Conservation (phyloP, 2,888 invertebrate species). For the Sphaeridia pumilis region DNA sequence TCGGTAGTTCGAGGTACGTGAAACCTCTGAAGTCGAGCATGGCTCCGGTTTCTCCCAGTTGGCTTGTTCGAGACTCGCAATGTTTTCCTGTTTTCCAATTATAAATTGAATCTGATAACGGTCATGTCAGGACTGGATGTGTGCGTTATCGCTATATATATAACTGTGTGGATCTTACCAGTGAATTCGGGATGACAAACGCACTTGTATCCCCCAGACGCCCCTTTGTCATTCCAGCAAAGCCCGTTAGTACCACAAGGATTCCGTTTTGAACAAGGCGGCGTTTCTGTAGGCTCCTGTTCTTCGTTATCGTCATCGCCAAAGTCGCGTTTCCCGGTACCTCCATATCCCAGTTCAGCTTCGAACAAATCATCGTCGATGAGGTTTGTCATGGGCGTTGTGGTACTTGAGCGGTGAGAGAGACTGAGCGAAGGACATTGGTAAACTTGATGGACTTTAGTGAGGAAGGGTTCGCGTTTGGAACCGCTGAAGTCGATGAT, state of each 20-base stretch:
- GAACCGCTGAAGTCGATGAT: slow-evolving; percentile 53
- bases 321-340: neutral
- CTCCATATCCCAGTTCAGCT: neutral
- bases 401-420: slow-evolving; percentile 12
- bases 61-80: slow-evolving; percentile 6
- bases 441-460: slow-evolving; percentile 24
- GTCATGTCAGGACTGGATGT: too few relatives aligned
- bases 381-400: slow-evolving; percentile 25
- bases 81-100: slow-evolving; percentile 8
- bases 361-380: neutral
- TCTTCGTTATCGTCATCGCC: neutral
- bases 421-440: slow-evolving; percentile 24
- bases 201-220: slow-evolving; percentile 43
- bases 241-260: slow-evolving; percentile 60
- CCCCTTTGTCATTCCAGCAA: slow-evolving; percentile 44
- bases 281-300: too few relatives aligned
- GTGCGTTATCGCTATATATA: too few relatives aligned
- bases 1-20: slow-evolving; percentile 54
- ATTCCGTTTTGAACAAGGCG: slow-evolving; percentile 40
- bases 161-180: too few relatives aligned
- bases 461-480: slow-evolving; percentile 42
- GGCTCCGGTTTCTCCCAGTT: slow-evolving; percentile 27
- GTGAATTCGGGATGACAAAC: slow-evolving; percentile 51
- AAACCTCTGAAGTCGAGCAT: slow-evolving; percentile 66
- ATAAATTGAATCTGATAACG: neutral